Evolutionary conservation across 2,113 vertebrate genomes (phyloP).

Genomic region (Physeter macrocephalus): DNA sequence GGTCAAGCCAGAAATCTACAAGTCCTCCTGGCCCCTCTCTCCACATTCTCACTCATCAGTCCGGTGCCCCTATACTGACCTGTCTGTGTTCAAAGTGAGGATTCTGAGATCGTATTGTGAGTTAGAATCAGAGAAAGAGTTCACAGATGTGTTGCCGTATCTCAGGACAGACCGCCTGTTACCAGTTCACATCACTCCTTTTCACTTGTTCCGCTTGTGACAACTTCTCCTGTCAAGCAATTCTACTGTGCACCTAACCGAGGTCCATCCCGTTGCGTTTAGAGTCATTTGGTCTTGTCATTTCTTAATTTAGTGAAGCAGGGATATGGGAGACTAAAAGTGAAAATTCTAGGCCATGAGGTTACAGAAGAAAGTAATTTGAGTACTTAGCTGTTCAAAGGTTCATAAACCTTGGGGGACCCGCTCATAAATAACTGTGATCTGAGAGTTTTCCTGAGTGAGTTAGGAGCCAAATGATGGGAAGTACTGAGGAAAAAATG

Average conservation of each 20-base stretch:
- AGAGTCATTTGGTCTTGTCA: background rate
- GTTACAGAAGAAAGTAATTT: background rate
- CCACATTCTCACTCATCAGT: background rate
- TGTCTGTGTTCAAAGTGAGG: background rate
- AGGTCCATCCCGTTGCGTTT: background rate
- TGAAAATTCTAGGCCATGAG: background rate
- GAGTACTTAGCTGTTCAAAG: background rate
- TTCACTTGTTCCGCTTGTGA: background rate
- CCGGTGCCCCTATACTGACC: background rate
- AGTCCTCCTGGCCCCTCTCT: background rate
- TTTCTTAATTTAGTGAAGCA: background rate
- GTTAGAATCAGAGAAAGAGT: background rate
- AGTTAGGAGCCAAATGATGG: background rate
- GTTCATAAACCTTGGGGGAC: background rate
- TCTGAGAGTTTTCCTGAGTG: background rate
- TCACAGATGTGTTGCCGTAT: accelerated
- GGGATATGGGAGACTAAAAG: background rate
- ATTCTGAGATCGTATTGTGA: background rate
- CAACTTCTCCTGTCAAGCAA: background rate
- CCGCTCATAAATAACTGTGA: too few species aligned
- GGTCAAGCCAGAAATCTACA: background rate
- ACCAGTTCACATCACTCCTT: background rate
- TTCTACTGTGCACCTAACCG: background rate
- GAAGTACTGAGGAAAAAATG: background rate
- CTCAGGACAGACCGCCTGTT: background rate